phyloP scores from a whole-genome alignment of 2,888 invertebrate genomes.

The Plusia festucae region DNA sequence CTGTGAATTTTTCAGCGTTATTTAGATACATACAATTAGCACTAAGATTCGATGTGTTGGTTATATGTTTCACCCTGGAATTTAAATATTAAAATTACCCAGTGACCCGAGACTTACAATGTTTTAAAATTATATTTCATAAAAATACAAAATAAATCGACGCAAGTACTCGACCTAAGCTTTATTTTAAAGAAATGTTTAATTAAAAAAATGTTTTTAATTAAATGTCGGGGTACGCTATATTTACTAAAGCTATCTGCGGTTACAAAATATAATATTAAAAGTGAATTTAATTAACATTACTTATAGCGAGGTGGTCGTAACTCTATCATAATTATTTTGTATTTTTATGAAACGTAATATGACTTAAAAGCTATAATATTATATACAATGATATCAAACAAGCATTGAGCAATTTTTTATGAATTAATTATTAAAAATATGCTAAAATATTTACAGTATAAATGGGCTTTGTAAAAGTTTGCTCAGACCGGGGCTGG shows the following conservation, averaged over 20 bases:
- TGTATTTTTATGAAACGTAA: slow-evolving; percentile 49
- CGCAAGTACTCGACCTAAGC: neutral
- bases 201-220: neutral
- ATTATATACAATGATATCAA: slow-evolving; percentile 57
- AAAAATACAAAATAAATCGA: slow-evolving; percentile 43
- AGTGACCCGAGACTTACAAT: slow-evolving; percentile 49
- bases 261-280: neutral
- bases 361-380: slow-evolving; percentile 56
- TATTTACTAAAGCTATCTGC: neutral
- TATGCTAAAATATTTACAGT: slow-evolving; percentile 63
- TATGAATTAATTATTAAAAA: slow-evolving; percentile 58
- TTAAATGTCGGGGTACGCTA: neutral
- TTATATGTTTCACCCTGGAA: neutral
- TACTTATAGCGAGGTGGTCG: neutral
- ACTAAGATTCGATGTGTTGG: slow-evolving; percentile 5
- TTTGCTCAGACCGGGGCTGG: slow-evolving; percentile 38
- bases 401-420: slow-evolving; percentile 76
- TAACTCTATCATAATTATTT: slow-evolving; percentile 7
- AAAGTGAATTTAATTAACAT: neutral
- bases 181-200: neutral
- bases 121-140: slow-evolving; percentile 33
- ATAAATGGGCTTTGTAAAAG: slow-evolving; percentile 52
- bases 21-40: neutral
- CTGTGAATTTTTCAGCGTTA: neutral
- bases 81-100: slow-evolving; percentile 12